Percentiles rank a stretch among this genome's conserved stretches.
These are phyloP conservation scores for Pseudopipra pipra DNA, from an alignment of 2,113 vertebrate genomes.

Conservation along the genomic window DNA sequence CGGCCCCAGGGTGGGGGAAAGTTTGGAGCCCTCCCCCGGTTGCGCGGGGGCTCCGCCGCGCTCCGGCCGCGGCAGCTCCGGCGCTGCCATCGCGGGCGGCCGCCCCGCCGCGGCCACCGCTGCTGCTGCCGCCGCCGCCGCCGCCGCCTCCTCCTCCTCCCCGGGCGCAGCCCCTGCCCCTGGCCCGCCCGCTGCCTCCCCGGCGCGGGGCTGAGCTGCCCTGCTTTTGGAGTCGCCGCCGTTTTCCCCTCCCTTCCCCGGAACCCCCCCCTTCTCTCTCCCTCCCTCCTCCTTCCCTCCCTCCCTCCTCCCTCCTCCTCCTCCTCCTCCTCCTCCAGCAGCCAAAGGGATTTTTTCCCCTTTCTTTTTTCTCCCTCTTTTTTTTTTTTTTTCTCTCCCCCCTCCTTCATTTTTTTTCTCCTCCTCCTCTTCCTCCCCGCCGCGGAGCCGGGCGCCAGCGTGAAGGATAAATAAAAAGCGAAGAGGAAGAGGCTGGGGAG, in stretches of 20 bases:
- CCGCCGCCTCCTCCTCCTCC: too few species aligned
- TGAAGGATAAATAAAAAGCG: conserved; percentile 60
- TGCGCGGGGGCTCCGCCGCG: background rate
- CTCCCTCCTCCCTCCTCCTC: background rate
- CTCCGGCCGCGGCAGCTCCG: background rate
- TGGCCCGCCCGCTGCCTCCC: too few species aligned
- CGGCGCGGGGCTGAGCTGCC: too few species aligned
- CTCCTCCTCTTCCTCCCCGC: conserved; percentile 53
- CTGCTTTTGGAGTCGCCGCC: too few species aligned
- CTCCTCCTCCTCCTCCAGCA: conserved; percentile 19
- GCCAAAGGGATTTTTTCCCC: conserved; percentile 49
- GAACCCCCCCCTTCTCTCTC: background rate
- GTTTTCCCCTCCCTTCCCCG: too few species aligned
- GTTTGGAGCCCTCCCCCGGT: background rate
- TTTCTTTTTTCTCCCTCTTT: background rate
- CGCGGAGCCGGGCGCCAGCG: conserved; percentile 73
- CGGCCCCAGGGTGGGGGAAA: background rate
- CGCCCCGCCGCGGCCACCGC: too few species aligned
- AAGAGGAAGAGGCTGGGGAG: conserved; percentile 47
- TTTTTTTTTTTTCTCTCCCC: background rate
- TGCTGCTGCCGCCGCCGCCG: too few species aligned
- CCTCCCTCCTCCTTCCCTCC: background rate
- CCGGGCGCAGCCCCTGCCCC: too few species aligned
- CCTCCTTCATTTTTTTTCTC: background rate
- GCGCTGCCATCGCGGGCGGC: background rate